These are phyloP conservation scores for Xylocampa areola DNA, from an alignment of 2,888 invertebrate genomes.

Conservation along the genomic window DNA sequence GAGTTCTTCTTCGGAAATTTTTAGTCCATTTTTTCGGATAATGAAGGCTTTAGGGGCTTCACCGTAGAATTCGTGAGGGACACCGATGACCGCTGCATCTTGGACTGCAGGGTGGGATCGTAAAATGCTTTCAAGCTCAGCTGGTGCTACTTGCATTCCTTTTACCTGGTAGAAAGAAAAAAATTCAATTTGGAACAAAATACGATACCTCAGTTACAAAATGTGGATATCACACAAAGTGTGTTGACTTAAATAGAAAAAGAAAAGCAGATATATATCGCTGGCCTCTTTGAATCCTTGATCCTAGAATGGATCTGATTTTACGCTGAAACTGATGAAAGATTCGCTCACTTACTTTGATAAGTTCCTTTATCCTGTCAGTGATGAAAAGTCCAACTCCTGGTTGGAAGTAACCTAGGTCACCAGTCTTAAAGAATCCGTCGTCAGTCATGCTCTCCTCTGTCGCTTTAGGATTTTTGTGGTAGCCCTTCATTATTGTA, in stretches of 20 bases:
- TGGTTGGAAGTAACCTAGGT: slow-evolving; percentile 92
- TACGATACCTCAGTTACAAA: no score
- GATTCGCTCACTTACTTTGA: slow-evolving; percentile 88
- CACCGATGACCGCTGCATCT: slow-evolving; percentile 96
- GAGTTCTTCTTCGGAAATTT: slow-evolving; percentile 82
- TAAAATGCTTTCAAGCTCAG: slow-evolving; percentile 95
- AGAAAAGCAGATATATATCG: no score
- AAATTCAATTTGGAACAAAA: not conserved
- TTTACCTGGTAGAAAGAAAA: slow-evolving; percentile 84
- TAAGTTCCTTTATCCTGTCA: slow-evolving; percentile 95
- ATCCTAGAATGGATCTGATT: no score
- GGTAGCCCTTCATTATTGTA: slow-evolving; percentile 92
- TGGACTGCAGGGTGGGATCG: slow-evolving; percentile 93
- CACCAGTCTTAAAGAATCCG: slow-evolving; percentile 94
- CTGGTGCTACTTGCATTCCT: slow-evolving; percentile 95
- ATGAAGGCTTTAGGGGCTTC: slow-evolving; percentile 95
- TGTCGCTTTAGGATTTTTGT: slow-evolving; percentile 93
- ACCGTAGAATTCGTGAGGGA: slow-evolving; percentile 92
- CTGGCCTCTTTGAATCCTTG: no score
- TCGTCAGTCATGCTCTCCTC: slow-evolving; percentile 91
- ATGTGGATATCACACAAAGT: no score
- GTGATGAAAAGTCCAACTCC: slow-evolving; percentile 92
- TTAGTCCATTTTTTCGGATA: slow-evolving; percentile 87
- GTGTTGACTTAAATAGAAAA: no score
- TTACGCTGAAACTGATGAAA: not conserved